Evolutionary conservation across 2,113 vertebrate species (phyloP).

Genomic region (Chaetorhynchus papuensis): DNA sequence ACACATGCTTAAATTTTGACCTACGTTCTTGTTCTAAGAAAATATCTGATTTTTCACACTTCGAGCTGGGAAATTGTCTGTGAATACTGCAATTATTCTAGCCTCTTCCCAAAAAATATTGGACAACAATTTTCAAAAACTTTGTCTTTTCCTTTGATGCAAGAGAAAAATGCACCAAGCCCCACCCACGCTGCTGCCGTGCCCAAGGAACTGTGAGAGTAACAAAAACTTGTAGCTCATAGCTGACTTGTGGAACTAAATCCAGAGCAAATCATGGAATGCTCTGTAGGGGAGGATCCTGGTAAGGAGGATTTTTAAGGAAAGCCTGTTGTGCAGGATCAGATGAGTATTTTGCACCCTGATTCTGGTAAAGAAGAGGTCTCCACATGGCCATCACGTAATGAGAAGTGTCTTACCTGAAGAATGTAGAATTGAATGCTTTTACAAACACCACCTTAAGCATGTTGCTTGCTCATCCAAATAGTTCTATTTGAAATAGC

Average conservation of each 20-base stretch:
- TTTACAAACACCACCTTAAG: not conserved
- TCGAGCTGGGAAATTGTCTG: fast-evolving
- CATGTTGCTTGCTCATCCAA: not conserved
- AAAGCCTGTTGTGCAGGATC: not conserved
- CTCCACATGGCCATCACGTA: not conserved
- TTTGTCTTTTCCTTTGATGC: not conserved
- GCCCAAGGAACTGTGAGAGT: not conserved
- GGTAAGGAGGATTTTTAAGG: not conserved
- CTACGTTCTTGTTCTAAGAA: not conserved
- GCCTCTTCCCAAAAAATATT: not conserved
- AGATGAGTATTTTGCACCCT: not conserved
- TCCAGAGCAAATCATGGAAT: not conserved
- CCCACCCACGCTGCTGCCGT: not conserved
- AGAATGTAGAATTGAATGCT: not conserved
- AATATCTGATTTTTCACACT: not conserved
- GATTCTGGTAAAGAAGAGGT: not conserved
- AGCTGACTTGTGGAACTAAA: not conserved
- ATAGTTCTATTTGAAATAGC: not conserved
- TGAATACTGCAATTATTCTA: not conserved
- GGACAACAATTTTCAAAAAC: not conserved
- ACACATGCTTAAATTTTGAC: not conserved
- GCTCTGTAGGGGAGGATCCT: not conserved
- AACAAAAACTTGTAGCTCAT: not conserved
- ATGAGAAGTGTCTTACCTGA: not conserved
- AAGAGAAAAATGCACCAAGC: not conserved